Conservation (phyloP, 92 coral and sea anemone genomes). For the Palythoa heliodiscus region DNA sequence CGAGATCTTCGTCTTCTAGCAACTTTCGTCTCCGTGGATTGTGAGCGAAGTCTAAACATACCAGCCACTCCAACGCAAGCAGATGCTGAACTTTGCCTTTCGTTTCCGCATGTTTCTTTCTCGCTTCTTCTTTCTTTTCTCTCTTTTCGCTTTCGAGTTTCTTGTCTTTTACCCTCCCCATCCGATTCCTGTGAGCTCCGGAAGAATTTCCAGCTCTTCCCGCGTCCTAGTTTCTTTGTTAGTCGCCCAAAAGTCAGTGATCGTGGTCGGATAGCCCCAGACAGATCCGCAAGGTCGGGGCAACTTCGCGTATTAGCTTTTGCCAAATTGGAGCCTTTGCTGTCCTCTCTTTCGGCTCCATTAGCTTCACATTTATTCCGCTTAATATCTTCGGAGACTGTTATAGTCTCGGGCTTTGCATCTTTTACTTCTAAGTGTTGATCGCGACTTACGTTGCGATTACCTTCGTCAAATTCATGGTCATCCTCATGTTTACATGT, state of each 20-base stretch:
- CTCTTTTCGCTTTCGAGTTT: conserved; percentile 29
- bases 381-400: neutral
- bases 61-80: conserved; percentile 21
- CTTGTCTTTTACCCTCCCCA: conserved; percentile 28
- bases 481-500: conserved; percentile 9
- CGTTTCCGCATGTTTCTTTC: neutral
- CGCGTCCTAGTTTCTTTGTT: conserved; percentile 39
- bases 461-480: neutral
- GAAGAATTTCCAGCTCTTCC: conserved; percentile 45
- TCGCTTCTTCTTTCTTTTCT: conserved; percentile 7
- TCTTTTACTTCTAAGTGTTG: neutral
- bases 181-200: conserved; percentile 34
- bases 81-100: conserved; percentile 48
- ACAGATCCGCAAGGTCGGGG: conserved; percentile 49
- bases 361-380: conserved; percentile 3
- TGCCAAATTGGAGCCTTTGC: conserved; percentile 26
- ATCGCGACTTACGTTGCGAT: neutral
- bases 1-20: conserved; percentile 13
- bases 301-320: conserved; percentile 46
- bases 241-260: conserved; percentile 53
- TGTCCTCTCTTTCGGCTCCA: conserved; percentile 1
- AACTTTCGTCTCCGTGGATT: conserved; percentile 30
- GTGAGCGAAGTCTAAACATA: conserved; percentile 34
- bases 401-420: neutral
- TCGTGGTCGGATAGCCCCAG: conserved; percentile 29